Evolutionary conservation across 2,797 vertebrate species (phyloP).

Genomic region (Falco concolor): DNA sequence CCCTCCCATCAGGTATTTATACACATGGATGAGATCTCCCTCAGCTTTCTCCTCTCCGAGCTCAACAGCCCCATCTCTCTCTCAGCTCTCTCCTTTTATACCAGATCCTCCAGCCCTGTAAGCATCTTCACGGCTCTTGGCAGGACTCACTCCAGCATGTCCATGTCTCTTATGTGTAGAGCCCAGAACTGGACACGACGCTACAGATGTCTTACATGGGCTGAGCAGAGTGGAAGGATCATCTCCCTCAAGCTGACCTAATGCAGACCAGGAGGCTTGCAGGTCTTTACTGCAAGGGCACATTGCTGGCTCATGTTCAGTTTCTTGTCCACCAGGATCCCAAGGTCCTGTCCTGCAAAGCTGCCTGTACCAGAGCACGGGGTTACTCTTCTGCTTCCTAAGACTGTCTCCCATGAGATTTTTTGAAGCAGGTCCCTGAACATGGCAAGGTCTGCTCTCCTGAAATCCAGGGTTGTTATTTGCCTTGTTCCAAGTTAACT

Average conservation of each 20-base stretch:
- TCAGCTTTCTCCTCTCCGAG: background rate
- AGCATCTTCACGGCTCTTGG: background rate
- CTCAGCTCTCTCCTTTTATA: background rate
- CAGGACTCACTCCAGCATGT: background rate
- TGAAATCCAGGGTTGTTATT: background rate
- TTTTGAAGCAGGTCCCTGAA: background rate
- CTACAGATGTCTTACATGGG: background rate
- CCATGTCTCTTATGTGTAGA: background rate
- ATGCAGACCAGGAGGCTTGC: background rate
- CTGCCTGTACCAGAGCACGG: background rate
- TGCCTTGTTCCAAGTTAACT: background rate
- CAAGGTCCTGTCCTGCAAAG: background rate
- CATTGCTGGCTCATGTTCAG: background rate
- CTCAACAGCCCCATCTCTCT: background rate
- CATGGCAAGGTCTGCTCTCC: background rate
- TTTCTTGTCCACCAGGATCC: background rate
- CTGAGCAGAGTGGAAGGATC: background rate
- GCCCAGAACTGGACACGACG: rapidly evolving
- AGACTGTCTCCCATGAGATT: background rate
- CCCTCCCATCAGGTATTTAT: background rate
- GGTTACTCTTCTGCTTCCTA: background rate
- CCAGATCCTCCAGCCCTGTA: background rate
- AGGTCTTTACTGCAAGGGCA: background rate
- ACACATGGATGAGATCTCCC: background rate
- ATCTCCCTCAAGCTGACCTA: background rate